These are phyloP conservation scores for Whitmania pigra DNA, from an alignment of 1,140 invertebrate genomes.

Conservation along the genomic window DNA sequence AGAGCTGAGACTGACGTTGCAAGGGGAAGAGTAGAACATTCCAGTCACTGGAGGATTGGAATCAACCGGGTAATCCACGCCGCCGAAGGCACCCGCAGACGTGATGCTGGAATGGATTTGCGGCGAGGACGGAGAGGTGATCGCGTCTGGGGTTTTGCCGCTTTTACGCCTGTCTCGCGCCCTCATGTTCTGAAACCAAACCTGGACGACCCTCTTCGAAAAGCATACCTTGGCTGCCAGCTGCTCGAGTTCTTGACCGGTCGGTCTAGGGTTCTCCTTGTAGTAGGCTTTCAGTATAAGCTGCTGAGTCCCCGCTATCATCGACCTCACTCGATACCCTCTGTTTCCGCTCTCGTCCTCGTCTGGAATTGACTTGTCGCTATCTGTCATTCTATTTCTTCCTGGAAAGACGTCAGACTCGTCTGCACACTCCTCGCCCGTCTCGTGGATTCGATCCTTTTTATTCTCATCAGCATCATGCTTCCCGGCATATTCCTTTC, in stretches of 20 bases:
- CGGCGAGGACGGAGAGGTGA: background rate
- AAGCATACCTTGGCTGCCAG: conserved; percentile 80
- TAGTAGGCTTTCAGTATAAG: conserved; percentile 75
- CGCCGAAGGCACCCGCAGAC: no score
- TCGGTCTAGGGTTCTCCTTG: conserved; percentile 73
- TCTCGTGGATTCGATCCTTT: no score
- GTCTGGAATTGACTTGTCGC: conserved; percentile 5
- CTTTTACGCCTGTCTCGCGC: conserved; percentile 61
- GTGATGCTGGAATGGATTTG: no score
- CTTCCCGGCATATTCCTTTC: background rate
- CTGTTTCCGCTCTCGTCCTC: conserved; percentile 32
- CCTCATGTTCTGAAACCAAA: conserved; percentile 94
- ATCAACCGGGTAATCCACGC: no score
- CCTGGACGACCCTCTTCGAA: conserved; percentile 80
- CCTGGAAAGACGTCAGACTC: no score
- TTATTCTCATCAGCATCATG: conserved; percentile 2
- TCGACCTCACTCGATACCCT: conserved; percentile 62
- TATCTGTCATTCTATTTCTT: conserved; percentile 9
- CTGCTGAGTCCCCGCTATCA: conserved; percentile 84
- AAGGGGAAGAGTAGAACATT: no score
- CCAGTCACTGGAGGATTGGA: no score
- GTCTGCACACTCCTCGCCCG: no score
- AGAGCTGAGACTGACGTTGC: no score
- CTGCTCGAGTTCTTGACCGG: conserved; percentile 40
- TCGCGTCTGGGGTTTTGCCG: background rate